A percentile compares a stretch with the other conserved stretches of the same genome.
These are phyloP conservation scores for Castor canadensis DNA, from an alignment of 2,113 vertebrate species.

Conservation along the genomic window DNA sequence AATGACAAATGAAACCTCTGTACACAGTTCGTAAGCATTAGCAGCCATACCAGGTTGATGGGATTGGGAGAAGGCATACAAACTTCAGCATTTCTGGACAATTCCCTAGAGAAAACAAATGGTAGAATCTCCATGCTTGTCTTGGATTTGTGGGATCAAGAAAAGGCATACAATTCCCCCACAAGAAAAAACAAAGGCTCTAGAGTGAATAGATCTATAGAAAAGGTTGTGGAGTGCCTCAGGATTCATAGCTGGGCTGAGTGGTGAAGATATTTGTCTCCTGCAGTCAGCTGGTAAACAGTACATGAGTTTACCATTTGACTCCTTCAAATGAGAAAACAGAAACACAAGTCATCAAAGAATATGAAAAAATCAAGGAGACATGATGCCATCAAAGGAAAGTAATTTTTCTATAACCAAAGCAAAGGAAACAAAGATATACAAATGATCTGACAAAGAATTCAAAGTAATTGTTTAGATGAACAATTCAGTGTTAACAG, in stretches of 20 bases:
- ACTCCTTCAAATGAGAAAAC: neutral
- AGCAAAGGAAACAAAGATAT: neutral
- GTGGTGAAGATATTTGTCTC: neutral
- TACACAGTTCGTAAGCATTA: no score
- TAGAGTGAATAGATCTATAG: no score
- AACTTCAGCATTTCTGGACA: no score
- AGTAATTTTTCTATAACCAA: neutral
- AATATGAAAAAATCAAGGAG: neutral
- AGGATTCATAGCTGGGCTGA: neutral
- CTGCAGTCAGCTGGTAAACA: neutral
- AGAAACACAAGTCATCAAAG: neutral
- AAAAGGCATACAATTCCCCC: neutral
- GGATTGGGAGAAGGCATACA: no score
- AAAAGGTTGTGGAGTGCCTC: neutral
- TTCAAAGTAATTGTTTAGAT: neutral
- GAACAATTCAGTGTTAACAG: no score
- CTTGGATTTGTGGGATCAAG: neutral
- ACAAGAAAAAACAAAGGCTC: neutral
- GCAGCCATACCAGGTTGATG: no score
- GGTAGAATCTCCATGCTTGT: no score
- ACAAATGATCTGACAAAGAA: neutral
- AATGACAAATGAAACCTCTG: no score
- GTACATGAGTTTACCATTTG: neutral
- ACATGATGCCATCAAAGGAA: neutral
- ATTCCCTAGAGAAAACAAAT: no score